Percentiles rank a stretch among this genome's conserved stretches.
phyloP scores from a whole-genome alignment of 2,797 vertebrate genomes.

The Myotis daubentonii region DNA sequence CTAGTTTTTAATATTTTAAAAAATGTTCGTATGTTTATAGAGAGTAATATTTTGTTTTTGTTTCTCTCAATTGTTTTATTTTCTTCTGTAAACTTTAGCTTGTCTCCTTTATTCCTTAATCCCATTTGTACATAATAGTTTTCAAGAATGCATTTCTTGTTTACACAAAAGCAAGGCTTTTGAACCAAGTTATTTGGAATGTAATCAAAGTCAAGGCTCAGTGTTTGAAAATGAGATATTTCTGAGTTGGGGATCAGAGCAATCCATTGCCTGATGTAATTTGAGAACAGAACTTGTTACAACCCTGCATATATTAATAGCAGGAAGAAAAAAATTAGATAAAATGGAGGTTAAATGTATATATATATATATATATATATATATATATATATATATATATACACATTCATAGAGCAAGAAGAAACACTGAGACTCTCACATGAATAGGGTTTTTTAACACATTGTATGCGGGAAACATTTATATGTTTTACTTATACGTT shows the following conservation, averaged over 20 bases:
- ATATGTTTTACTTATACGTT: too few species aligned
- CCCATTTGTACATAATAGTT: slow-evolving; percentile 7
- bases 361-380: background rate
- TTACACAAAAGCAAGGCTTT: slow-evolving; percentile 57
- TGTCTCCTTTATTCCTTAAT: slow-evolving; percentile 3
- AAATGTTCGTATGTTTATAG: background rate
- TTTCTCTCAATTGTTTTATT: slow-evolving; percentile 34
- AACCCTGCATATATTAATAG: slow-evolving; percentile 11
- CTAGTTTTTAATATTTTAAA: background rate
- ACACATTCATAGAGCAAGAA: background rate
- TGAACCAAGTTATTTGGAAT: slow-evolving; percentile 56
- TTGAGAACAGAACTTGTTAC: slow-evolving; percentile 51
- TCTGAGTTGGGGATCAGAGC: slow-evolving; percentile 50
- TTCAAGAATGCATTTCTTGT: slow-evolving; percentile 57
- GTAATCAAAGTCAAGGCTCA: slow-evolving; percentile 52
- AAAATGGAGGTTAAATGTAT: background rate
- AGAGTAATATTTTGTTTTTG: background rate
- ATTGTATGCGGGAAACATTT: too few species aligned
- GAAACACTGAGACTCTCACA: background rate
- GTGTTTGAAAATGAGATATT: slow-evolving; percentile 72
- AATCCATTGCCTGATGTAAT: slow-evolving; percentile 47
- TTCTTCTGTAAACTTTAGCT: background rate
- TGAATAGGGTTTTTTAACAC: background rate
- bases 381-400: background rate
- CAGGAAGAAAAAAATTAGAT: background rate